Conservation (phyloP, 2,888 invertebrate species). For the Epinotia ramella region DNA sequence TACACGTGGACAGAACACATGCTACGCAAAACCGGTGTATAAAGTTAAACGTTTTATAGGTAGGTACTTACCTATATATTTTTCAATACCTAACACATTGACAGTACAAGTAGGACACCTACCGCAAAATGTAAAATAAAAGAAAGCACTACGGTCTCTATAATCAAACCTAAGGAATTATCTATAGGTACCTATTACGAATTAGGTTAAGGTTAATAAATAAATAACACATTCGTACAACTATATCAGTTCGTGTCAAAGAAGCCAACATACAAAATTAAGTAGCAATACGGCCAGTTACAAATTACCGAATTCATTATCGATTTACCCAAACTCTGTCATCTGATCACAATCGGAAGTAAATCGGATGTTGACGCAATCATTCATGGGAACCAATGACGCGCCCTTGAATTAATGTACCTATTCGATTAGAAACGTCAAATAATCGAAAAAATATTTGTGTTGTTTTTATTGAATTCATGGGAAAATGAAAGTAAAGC, state of each 20-base stretch:
- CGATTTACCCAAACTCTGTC: slow-evolving; percentile 24
- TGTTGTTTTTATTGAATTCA: slow-evolving; percentile 23
- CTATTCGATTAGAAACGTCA: slow-evolving; percentile 49
- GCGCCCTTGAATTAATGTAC: slow-evolving; percentile 57
- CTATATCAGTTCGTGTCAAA: background rate
- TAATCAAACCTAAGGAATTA: no score
- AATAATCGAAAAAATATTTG: slow-evolving; percentile 50
- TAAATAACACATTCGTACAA: background rate
- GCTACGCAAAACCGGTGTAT: background rate
- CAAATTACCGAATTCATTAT: slow-evolving; percentile 32
- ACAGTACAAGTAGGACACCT: no score
- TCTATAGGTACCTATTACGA: background rate
- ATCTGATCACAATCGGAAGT: slow-evolving; percentile 50
- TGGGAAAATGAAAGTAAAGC: slow-evolving; percentile 36
- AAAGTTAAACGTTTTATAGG: background rate
- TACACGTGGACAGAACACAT: background rate
- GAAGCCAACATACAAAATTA: slow-evolving; percentile 5
- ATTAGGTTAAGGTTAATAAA: background rate
- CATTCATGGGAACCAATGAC: slow-evolving; percentile 58
- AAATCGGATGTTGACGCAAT: slow-evolving; percentile 55
- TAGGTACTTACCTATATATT: background rate
- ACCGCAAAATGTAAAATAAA: no score
- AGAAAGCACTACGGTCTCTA: no score
- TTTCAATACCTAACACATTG: no score
- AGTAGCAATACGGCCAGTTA: slow-evolving; percentile 17